Evolutionary conservation across 2,113 vertebrate species (phyloP), one percentile per base, ranked within the genome.

Genomic region (Cephalopterus ornatus): DNA sequence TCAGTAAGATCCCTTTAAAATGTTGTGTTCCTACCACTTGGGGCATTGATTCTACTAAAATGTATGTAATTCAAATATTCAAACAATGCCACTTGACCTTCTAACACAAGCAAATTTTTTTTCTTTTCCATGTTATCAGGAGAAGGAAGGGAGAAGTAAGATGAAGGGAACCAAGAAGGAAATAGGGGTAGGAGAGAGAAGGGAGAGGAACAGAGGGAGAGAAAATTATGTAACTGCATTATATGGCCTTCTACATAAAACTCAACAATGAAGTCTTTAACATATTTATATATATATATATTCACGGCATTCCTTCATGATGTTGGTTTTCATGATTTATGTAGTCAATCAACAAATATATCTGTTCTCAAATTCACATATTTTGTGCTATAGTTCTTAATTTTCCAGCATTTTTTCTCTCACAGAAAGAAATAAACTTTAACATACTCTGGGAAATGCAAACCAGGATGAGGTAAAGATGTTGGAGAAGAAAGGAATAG

Each of bases 391-490:
- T 59, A 59, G 33, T 33, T 73, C 8, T 8, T 68, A 2, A 35
- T 27, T 73, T 84, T 47, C 19, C 11, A 77, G 6, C 2, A 74
- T 17, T 67, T 78, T 65, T 4, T 74, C 44, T 66, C 6, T 66
- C 32, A 70, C 3, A 0, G 33, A 6, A 63, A 61, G 23, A 61
- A 58, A 68, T 35, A 12, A 68, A 5, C 8, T 84, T 27, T 71
- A 11, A 1, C 10, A 8, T 37, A 8, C 4, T 37, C n/a, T 1
- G 0, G 4, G 0, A 73, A 80, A 70, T 8, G 3, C 37, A 32
- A n/a, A 47, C 1, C 2, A 89, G 21, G 6, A 49, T 33, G 27
- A 66, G 4, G 4, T 52, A 61, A 83, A 89, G 21, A 35, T 33
- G 3, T 10, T 47, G 14, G 84, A 86, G 3, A 13, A 22, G 35